Evolutionary conservation across 2,797 vertebrate species (phyloP), one percentile per base, ranked within the genome.

Genomic region (Rhabdophis nuchalis): DNA sequence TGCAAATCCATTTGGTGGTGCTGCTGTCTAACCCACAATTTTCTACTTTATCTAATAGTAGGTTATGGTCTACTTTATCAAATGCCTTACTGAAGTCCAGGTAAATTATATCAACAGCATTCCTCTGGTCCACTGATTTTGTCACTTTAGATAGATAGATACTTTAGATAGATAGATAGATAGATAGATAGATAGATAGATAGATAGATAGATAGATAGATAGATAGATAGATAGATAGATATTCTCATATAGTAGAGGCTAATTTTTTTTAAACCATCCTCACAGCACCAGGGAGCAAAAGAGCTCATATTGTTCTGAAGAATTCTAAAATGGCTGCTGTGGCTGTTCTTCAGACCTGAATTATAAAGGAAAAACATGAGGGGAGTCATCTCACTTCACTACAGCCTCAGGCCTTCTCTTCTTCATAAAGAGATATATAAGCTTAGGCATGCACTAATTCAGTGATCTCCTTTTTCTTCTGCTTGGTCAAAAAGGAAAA

Each of bases 391-490:
- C 16, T 4, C 53, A 7, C 46, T 77, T 50, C 29, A 9, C 68
- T 8, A 2, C 86, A 41, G 87, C 1, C 1, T 46, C 91, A n/a
- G 82, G 29, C 2, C 32, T 11, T 57, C 86, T 87, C 50, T 56
- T 89, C 53, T 90, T 36, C 20, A 86, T 68, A 92, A 89, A 0
- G 29, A 23, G 12, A 85, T 13, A n/a, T 85, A 87, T 93, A 25
- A 93, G 85, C 41, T 94, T 85, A 91, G 14, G 61, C 4, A 1
- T 91, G 54, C 85, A 92, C 93, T 91, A 53, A 57, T 91, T 91
- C 50, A 54, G 3, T 54, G 20, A 2, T 88, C 92, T 94, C 27
- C 56, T 93, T 53, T 94, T 92, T 89, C 7, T 5, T 92, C 23
- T 23, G 11, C 23, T 93, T 93, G 4, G 50, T 86, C 56, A 82